Percentiles rank a stretch among this genome's conserved stretches.
Evolutionary conservation across 2,797 vertebrate species (phyloP).

Genomic region (Podargus strigoides): DNA sequence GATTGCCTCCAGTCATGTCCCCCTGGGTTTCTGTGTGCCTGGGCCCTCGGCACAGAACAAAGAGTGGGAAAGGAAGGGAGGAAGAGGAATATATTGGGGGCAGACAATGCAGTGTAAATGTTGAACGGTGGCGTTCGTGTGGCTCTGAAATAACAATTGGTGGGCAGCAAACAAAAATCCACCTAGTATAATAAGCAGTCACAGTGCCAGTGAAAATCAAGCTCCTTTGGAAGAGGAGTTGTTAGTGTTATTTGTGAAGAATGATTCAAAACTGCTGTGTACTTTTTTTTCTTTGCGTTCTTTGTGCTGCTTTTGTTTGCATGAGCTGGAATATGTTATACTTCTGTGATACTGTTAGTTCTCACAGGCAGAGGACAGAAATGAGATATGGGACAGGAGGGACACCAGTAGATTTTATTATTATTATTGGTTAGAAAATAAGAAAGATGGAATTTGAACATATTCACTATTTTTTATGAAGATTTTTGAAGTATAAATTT

Average conservation of each 20-base stretch:
- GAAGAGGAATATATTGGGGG: background rate
- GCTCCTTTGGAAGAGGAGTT: background rate
- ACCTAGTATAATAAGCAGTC: background rate
- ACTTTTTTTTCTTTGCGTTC: background rate
- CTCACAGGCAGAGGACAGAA: background rate
- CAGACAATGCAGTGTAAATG: background rate
- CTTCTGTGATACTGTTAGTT: background rate
- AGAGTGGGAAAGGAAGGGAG: background rate
- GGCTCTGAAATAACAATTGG: background rate
- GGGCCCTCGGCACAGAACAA: conserved; percentile 2
- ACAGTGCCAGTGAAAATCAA: background rate
- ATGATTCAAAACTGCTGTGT: background rate
- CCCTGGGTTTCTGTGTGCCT: conserved; percentile 3
- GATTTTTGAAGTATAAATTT: conserved; percentile 7
- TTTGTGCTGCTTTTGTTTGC: conserved; percentile 14
- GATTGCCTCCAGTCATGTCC: conserved; percentile 14
- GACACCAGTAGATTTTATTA: conserved; percentile 8
- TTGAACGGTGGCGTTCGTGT: background rate
- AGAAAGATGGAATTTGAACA: background rate
- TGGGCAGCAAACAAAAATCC: background rate
- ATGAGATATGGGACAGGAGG: background rate
- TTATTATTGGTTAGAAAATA: background rate
- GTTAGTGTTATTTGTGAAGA: background rate
- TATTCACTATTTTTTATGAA: background rate
- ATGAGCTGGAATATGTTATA: background rate